phyloP scores from a whole-genome alignment of 2,888 invertebrate genomes.

The Kuschelorhynchus macadamiae region DNA sequence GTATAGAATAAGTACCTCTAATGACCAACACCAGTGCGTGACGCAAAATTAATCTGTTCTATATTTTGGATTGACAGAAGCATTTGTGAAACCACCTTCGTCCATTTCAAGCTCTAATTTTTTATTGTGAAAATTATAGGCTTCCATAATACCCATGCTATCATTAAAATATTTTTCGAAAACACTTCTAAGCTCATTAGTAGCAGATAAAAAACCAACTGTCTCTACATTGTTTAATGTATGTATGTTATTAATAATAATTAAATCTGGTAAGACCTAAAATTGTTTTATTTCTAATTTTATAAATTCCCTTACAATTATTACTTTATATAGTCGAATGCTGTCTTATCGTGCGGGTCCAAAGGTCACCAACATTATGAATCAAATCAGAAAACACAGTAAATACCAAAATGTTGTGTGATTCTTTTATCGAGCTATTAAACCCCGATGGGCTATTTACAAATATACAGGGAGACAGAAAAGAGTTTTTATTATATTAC shows the following conservation, averaged over 20 bases:
- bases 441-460: no score
- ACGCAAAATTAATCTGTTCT: not conserved
- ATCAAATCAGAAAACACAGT: no score
- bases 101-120: conserved; percentile 9
- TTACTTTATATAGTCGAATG: no score
- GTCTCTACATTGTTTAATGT: conserved; percentile 6
- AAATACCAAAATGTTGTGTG: no score
- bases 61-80: conserved; percentile 13
- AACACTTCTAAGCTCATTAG: conserved; percentile 4
- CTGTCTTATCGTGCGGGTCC: no score
- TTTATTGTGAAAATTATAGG: conserved; percentile 10
- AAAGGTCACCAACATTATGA: no score
- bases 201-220: not conserved
- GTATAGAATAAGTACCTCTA: not conserved
- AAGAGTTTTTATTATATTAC: no score
- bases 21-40: not conserved
- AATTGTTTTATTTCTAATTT: conserved; percentile 7
- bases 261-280: conserved; percentile 8
- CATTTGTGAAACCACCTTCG: not conserved
- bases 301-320: no score
- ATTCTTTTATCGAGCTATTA: no score
- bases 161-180: conserved; percentile 11
- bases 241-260: not conserved
- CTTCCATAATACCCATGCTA: conserved; percentile 6
- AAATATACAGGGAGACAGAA: no score